Conservation (phyloP, 2,888 invertebrate genomes). For the Cataglyphis livida region DNA sequence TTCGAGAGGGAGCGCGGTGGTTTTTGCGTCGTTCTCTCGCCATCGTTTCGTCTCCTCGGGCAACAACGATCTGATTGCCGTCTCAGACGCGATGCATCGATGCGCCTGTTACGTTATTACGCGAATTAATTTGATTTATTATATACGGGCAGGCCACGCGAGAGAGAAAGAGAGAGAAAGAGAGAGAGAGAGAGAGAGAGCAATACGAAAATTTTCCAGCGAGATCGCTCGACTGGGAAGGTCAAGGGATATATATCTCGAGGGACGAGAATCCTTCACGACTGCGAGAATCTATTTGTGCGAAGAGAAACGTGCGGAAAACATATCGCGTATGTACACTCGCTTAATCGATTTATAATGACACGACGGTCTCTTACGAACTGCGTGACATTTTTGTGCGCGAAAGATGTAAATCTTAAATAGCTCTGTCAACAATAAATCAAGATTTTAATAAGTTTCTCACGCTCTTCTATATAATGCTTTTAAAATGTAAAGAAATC, state of each 20-base stretch:
- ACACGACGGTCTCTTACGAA: constrained; percentile 1
- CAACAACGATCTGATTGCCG: constrained; percentile 72
- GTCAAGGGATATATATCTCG: constrained; percentile 14
- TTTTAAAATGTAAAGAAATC: too few species aligned
- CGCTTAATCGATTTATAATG: constrained; percentile 50
- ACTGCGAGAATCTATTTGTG: constrained; percentile 19
- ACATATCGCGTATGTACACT: constrained; percentile 4
- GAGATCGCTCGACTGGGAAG: constrained; percentile 27
- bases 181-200: background rate
- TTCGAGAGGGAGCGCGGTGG: constrained; percentile 60
- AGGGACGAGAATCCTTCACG: constrained; percentile 14
- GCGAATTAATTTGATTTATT: constrained; percentile 57
- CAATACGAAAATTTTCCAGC: constrained; percentile 43
- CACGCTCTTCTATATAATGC: too few species aligned
- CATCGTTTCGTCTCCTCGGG: constrained; percentile 71
- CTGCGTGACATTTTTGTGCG: background rate
- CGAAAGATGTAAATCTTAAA: background rate
- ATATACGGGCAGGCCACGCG: constrained; percentile 23
- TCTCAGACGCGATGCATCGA: constrained; percentile 69
- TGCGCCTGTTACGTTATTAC: constrained; percentile 69
- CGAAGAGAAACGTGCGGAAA: background rate
- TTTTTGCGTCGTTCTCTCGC: constrained; percentile 71
- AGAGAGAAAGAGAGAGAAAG: background rate
- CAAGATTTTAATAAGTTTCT: background rate
- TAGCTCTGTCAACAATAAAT: background rate